These are phyloP conservation scores for Felis chaus DNA, from an alignment of 2,113 vertebrate species.

Conservation along the genomic window DNA sequence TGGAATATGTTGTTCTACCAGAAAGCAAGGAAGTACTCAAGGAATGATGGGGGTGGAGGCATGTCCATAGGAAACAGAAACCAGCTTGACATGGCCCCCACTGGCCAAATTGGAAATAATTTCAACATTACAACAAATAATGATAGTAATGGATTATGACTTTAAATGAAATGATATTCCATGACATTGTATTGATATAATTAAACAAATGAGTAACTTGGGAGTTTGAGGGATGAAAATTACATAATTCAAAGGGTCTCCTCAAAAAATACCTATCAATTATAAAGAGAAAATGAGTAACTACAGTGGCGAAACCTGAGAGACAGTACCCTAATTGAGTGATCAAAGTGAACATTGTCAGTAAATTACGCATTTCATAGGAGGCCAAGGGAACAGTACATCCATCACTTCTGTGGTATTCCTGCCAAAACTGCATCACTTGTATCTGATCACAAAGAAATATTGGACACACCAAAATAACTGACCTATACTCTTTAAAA, in stretches of 20 bases:
- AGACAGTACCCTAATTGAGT: background rate
- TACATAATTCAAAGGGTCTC: background rate
- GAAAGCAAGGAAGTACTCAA: background rate
- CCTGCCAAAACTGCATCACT: background rate
- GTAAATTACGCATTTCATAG: background rate
- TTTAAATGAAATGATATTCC: background rate
- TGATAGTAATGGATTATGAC: background rate
- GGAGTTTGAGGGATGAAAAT: conserved; percentile 1
- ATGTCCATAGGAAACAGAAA: background rate
- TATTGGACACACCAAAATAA: background rate
- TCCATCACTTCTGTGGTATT: background rate
- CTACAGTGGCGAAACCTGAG: background rate
- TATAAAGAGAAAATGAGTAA: background rate
- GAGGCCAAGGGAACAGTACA: background rate
- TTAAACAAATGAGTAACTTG: conserved; percentile 44
- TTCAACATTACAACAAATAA: conserved; percentile 24
- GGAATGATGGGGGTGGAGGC: background rate
- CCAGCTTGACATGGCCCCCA: background rate
- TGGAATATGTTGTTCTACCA: background rate
- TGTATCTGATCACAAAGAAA: background rate
- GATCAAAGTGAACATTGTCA: background rate
- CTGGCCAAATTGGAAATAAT: background rate
- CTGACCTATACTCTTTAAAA: background rate
- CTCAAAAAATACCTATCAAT: background rate
- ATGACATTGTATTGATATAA: background rate